These are phyloP conservation scores for Microctenopoma steveboyesi DNA, from an alignment of 2,797 vertebrate genomes.

Conservation along the genomic window DNA sequence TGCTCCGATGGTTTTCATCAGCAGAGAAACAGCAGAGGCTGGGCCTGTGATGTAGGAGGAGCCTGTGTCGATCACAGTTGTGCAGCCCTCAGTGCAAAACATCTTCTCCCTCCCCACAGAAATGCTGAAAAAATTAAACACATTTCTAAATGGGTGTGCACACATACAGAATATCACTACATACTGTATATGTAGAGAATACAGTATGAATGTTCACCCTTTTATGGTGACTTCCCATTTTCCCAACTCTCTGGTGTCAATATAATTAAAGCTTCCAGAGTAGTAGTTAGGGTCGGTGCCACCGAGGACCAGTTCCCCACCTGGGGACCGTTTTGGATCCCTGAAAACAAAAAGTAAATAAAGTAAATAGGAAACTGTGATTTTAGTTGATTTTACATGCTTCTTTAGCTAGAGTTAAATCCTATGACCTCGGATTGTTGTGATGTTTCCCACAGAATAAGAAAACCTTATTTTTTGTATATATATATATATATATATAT, in stretches of 20 bases:
- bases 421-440: background rate
- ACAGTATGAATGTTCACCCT: slow-evolving; percentile 79
- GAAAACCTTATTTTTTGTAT: background rate
- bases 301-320: slow-evolving; percentile 93
- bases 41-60: slow-evolving; percentile 95
- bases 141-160: slow-evolving; percentile 1
- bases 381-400: background rate
- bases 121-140: slow-evolving; percentile 79
- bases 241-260: slow-evolving; percentile 85
- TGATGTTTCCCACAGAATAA: background rate
- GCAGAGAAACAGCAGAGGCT: slow-evolving; percentile 84
- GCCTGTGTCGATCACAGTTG: slow-evolving; percentile 91
- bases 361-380: background rate
- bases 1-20: slow-evolving; percentile 92
- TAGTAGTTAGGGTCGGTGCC: slow-evolving; percentile 94
- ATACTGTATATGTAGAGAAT: background rate
- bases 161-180: background rate
- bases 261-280: slow-evolving; percentile 91
- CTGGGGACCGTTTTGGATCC: slow-evolving; percentile 85
- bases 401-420: slow-evolving; percentile 1
- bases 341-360: slow-evolving; percentile 69
- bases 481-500: too few relatives aligned
- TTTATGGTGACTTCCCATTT: slow-evolving; percentile 95
- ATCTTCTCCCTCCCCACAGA: slow-evolving; percentile 86
- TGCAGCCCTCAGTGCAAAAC: slow-evolving; percentile 91